A percentile compares a stretch with the other conserved stretches of the same genome.
Conservation (phyloP, 1,140 invertebrate species). For the Danaus plexippus region DNA sequence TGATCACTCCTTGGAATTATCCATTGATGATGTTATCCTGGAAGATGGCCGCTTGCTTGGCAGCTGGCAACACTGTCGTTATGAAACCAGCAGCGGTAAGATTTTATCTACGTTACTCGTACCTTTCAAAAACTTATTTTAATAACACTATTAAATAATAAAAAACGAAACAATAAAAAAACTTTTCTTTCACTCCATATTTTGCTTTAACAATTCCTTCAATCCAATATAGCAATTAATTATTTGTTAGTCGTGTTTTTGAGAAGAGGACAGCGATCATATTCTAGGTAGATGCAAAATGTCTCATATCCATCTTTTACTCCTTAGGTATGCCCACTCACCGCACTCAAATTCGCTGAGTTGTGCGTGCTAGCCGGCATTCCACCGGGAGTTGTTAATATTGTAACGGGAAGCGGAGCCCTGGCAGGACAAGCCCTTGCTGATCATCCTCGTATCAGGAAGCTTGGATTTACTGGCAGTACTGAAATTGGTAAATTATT, state of each 20-base stretch:
- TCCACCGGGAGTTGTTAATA: conserved; percentile 95
- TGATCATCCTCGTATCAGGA: conserved; percentile 86
- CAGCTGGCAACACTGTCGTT: conserved; percentile 93
- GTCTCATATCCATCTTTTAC: background rate
- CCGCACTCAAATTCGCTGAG: conserved; percentile 95
- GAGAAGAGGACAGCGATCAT: too few species aligned
- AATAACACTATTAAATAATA: too few species aligned
- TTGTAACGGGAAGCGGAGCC: conserved; percentile 86
- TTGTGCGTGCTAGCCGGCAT: conserved; percentile 89
- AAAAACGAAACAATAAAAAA: too few species aligned
- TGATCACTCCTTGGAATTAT: conserved; percentile 99
- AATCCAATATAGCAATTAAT: too few species aligned
- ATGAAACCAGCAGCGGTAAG: conserved; percentile 92
- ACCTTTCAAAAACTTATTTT: too few species aligned
- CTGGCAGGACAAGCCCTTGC: conserved; percentile 88
- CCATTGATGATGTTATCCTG: conserved; percentile 98
- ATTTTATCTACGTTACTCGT: too few species aligned
- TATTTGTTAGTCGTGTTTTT: too few species aligned
- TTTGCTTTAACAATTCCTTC: too few species aligned
- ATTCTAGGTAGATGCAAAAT: too few species aligned
- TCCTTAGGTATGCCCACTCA: conserved; percentile 84
- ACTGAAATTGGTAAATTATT: conserved; percentile 79
- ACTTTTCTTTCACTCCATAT: too few species aligned
- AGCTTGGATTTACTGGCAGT: conserved; percentile 96
- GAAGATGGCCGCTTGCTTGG: conserved; percentile 97